Evolutionary conservation across 2,797 vertebrate species (phyloP), one percentile per base, ranked within the genome.

Genomic region (Myiotriccus ornatus): DNA sequence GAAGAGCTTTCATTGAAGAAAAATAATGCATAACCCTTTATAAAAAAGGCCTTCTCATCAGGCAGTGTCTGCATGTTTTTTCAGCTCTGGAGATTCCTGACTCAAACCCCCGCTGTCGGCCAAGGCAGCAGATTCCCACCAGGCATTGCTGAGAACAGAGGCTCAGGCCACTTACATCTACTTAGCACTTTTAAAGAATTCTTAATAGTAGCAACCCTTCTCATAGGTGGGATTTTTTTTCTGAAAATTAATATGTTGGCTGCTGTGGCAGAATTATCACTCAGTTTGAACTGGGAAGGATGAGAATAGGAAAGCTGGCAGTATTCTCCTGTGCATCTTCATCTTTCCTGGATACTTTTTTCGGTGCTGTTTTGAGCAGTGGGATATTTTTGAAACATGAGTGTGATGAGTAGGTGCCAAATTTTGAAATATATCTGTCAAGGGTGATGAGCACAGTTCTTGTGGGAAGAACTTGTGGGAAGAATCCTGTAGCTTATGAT

Each of bases 231-330:
- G 44, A 70, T 94, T 95, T 95, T 76, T 47, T 68, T 78, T 88
- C 73, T 88, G 73, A 95, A 89, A 92, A 90, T 94, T 44, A 92
- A 30, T 78, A 81, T 84, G 69, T 93, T 92, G 91, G 56, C 87
- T 91, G 62, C 76, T 39, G 21, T 47, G 79, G 80, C 79, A 86
- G 67, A 92, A 90, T 90, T 91, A 73, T 80, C 92, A 56, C 74
- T 94, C 59, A 2, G 17, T 89, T 90, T 96, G 92, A 95, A 92
- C 56, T 78, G 41, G 67, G 76, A 89, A 84, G 73, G 69, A 87
- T 5, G 1, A 83, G 73, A 95, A 89, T 75, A 93, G 78, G 57
- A 89, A 91, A 89, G 34, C 69, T 91, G 91, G 30, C 94, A 93
- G 87, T 62, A 55, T 88, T 86, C 84, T 95, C 39, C 22, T 25